Percentiles rank a stretch among this genome's conserved stretches.
These are phyloP conservation scores for Pterocles gutturalis DNA, from an alignment of 2,113 vertebrate species.

Conservation along the genomic window DNA sequence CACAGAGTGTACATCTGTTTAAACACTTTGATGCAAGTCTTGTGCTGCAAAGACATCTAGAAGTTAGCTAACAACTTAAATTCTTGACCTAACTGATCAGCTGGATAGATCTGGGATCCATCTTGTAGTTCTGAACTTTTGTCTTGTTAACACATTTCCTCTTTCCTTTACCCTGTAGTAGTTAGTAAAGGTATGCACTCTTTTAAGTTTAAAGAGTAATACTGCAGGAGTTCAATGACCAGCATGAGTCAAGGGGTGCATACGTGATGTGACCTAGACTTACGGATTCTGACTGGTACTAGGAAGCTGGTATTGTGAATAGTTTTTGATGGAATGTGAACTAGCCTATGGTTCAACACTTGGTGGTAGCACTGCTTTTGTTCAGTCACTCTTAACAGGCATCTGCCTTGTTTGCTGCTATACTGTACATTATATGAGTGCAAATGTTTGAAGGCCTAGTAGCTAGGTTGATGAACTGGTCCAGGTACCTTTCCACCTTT, in stretches of 20 bases:
- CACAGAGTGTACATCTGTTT: not conserved
- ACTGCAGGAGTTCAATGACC: not conserved
- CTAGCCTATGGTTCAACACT: not conserved
- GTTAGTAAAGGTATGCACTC: not conserved
- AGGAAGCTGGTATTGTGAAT: not conserved
- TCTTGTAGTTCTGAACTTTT: not conserved
- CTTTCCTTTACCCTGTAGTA: not conserved
- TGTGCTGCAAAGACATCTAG: not conserved
- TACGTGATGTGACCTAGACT: not conserved
- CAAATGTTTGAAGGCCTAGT: not conserved
- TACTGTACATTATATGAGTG: fast-evolving
- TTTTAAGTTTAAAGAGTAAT: not conserved
- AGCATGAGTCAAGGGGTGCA: not conserved
- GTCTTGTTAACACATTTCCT: not conserved
- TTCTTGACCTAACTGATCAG: not conserved
- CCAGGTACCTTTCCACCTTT: not conserved
- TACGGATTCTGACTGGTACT: not conserved
- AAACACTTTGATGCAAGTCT: not conserved
- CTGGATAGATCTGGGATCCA: not conserved
- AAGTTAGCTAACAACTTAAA: not conserved
- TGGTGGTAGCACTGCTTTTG: not conserved
- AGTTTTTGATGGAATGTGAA: not conserved
- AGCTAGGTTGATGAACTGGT: not conserved
- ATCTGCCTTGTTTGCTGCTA: not conserved
- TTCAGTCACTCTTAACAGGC: not conserved